These are phyloP conservation scores for Cynocephalus volans DNA, from an alignment of 2,113 vertebrate genomes.

Conservation along the genomic window DNA sequence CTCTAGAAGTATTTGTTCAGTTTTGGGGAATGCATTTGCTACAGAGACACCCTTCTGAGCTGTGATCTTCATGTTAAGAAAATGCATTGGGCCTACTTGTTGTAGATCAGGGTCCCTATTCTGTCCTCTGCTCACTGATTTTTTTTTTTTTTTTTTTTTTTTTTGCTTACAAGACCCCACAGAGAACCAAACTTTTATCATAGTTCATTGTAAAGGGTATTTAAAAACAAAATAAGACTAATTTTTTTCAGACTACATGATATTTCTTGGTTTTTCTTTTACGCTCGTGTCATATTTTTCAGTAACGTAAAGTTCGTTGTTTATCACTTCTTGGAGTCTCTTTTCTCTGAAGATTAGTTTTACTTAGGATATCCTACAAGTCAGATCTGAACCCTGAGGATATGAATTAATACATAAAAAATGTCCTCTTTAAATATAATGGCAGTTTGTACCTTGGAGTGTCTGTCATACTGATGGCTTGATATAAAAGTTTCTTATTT, in stretches of 20 bases:
- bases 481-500: conserved; percentile 53
- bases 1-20: conserved; percentile 9
- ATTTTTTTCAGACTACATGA: conserved; percentile 6
- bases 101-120: neutral
- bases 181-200: conserved; percentile 40
- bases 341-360: conserved; percentile 55
- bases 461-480: conserved; percentile 62
- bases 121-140: neutral
- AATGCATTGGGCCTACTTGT: neutral
- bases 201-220: conserved; percentile 2
- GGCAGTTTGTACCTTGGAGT: neutral
- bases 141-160: no score
- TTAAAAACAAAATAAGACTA: neutral
- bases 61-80: conserved; percentile 43
- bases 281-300: conserved; percentile 6
- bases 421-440: conserved; percentile 47
- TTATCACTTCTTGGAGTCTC: neutral
- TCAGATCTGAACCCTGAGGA: neutral
- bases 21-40: neutral
- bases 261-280: conserved; percentile 18
- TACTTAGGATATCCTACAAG: conserved; percentile 16
- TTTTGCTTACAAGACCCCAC: neutral
- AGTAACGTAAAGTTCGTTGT: conserved; percentile 43
- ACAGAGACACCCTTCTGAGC: neutral
- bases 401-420: conserved; percentile 54